Evolutionary conservation across 1,140 invertebrate genomes (phyloP).

Genomic region (Scylla paramamosain): DNA sequence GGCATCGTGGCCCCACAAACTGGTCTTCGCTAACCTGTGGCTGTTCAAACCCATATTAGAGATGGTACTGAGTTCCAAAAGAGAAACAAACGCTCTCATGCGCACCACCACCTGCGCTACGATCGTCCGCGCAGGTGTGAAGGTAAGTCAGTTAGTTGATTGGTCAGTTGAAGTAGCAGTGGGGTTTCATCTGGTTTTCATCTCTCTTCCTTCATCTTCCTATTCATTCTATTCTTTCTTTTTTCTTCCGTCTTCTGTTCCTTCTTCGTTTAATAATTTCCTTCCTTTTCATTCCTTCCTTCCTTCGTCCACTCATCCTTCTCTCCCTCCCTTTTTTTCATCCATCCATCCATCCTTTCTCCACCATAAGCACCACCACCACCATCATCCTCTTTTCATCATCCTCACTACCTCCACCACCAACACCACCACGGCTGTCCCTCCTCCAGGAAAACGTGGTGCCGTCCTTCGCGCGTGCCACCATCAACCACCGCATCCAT

Average conservation of each 20-base stretch:
- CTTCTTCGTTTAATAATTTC: no score
- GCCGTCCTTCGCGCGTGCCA: slow-evolving; percentile 81
- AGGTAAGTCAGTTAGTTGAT: slow-evolving; percentile 75
- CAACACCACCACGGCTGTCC: slow-evolving; percentile 79
- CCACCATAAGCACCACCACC: not conserved
- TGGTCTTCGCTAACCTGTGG: slow-evolving; percentile 83
- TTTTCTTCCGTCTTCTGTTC: not conserved
- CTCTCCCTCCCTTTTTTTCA: no score
- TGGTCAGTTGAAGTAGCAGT: not conserved
- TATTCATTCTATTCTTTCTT: not conserved
- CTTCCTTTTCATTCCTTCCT: no score
- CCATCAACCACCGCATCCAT: slow-evolving; percentile 83
- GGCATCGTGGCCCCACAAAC: slow-evolving; percentile 73
- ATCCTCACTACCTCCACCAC: not conserved
- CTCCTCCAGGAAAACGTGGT: slow-evolving; percentile 83
- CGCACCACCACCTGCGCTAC: slow-evolving; percentile 84
- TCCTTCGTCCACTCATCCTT: not conserved
- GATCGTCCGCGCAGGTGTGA: slow-evolving; percentile 82
- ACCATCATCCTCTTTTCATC: not conserved
- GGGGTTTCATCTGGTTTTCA: not conserved
- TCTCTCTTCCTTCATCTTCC: not conserved
- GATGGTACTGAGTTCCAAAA: slow-evolving; percentile 80
- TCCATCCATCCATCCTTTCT: not conserved
- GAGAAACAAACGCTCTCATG: slow-evolving; percentile 81
- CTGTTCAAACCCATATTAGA: slow-evolving; percentile 81